phyloP scores from a whole-genome alignment of 2,113 vertebrate genomes.

The Thamnophis sirtalis region DNA sequence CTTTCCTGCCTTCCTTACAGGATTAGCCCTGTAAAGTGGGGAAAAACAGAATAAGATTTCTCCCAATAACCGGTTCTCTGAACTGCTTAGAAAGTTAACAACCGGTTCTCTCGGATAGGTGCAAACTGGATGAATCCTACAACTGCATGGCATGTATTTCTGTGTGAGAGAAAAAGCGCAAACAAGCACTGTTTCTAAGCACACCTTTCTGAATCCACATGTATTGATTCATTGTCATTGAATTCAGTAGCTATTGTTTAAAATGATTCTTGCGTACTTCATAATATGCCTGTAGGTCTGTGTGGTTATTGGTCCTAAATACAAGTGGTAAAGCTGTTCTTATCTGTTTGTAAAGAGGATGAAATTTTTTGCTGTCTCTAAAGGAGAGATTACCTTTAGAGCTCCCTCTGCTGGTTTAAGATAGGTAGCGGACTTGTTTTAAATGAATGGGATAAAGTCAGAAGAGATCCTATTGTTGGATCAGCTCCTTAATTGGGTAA shows the following conservation, averaged over 20 bases:
- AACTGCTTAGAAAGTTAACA: too few species aligned
- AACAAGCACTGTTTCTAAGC: neutral
- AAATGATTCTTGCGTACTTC: neutral
- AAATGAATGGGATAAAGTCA: neutral
- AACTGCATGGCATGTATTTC: neutral
- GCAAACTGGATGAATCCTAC: too few species aligned
- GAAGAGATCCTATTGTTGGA: neutral
- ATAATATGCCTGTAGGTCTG: neutral
- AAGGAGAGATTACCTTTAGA: neutral
- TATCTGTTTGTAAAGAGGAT: neutral
- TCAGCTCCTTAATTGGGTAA: neutral
- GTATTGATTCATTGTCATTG: neutral
- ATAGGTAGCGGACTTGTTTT: neutral
- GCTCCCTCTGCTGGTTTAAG: neutral
- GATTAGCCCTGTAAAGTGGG: too few species aligned
- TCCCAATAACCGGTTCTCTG: too few species aligned
- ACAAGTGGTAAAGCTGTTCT: neutral
- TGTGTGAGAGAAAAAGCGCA: neutral
- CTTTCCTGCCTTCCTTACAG: too few species aligned
- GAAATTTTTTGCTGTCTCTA: neutral
- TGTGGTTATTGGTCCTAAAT: neutral
- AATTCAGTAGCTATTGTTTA: neutral
- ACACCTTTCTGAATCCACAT: neutral
- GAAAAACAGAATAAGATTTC: too few species aligned
- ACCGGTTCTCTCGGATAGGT: too few species aligned